These are phyloP conservation scores for Siderastrea siderea DNA, from an alignment of 92 coral and sea anemone species.

Conservation along the genomic window DNA sequence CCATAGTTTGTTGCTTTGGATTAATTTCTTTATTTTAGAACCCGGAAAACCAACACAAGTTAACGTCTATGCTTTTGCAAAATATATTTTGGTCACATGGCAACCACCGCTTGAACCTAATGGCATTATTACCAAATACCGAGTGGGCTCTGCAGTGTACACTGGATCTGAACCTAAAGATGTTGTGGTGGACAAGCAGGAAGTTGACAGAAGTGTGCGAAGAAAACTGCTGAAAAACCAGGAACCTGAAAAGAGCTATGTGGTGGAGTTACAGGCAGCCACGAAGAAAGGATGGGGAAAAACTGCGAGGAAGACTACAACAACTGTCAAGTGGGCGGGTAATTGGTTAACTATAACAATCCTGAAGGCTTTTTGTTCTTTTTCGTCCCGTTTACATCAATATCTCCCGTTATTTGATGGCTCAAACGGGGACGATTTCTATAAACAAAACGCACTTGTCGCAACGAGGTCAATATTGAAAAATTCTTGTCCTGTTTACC, in stretches of 20 bases:
- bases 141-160: conserved; percentile 48
- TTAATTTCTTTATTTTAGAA: too few relatives aligned
- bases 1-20: too few relatives aligned
- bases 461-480: too few relatives aligned
- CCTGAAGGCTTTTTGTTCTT: too few relatives aligned
- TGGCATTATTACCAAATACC: conserved; percentile 75
- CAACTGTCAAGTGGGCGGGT: conserved; percentile 17
- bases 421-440: too few relatives aligned
- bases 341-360: background rate
- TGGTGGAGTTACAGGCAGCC: conserved; percentile 72
- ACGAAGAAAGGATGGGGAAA: conserved; percentile 78
- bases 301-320: background rate
- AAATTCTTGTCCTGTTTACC: too few relatives aligned
- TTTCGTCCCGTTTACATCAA: too few relatives aligned
- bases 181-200: background rate
- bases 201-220: background rate
- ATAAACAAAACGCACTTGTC: too few relatives aligned
- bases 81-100: conserved; percentile 83
- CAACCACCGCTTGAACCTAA: conserved; percentile 70
- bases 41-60: conserved; percentile 75
- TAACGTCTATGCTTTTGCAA: conserved; percentile 66
- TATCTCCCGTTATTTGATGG: too few relatives aligned
- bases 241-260: conserved; percentile 68
- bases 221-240: conserved; percentile 54
- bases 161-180: background rate